A percentile compares a stretch with the other conserved stretches of the same genome.
Evolutionary conservation across 2,797 vertebrate genomes (phyloP).

Genomic region (Phoxinus dragarum): DNA sequence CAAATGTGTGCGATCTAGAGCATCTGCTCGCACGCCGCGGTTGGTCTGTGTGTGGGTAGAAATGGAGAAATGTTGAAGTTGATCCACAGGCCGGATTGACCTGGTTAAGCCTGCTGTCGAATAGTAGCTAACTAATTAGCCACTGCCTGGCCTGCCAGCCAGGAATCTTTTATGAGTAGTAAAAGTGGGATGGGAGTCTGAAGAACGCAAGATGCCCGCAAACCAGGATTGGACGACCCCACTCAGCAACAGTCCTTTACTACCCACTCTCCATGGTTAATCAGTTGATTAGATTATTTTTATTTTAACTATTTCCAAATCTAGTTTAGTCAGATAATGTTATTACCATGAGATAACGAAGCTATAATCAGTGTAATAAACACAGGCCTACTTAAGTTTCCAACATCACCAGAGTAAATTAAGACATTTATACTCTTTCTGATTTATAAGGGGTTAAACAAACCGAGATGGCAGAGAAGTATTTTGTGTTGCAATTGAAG

Average conservation of each 20-base stretch:
- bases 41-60: not conserved
- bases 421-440: not conserved
- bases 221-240: slow-evolving; percentile 46
- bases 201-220: slow-evolving; percentile 50
- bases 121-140: slow-evolving; percentile 55
- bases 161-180: slow-evolving; percentile 49
- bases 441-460: not conserved
- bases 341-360: not conserved
- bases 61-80: slow-evolving; percentile 8
- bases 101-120: slow-evolving; percentile 40
- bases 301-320: not conserved
- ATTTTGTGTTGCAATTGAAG: not conserved
- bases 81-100: slow-evolving; percentile 25
- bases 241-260: slow-evolving; percentile 19
- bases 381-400: not conserved
- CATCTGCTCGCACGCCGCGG: not conserved
- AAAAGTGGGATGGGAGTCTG: slow-evolving; percentile 59
- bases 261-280: not conserved
- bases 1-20: slow-evolving; percentile 2
- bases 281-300: slow-evolving; percentile 22
- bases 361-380: not conserved
- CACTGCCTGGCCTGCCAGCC: slow-evolving; percentile 58
- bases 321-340: not conserved
- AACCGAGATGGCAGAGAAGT: not conserved
- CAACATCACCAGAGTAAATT: not conserved